These are phyloP conservation scores for Callosobruchus maculatus DNA, from an alignment of 2,888 invertebrate species.

Conservation along the genomic window DNA sequence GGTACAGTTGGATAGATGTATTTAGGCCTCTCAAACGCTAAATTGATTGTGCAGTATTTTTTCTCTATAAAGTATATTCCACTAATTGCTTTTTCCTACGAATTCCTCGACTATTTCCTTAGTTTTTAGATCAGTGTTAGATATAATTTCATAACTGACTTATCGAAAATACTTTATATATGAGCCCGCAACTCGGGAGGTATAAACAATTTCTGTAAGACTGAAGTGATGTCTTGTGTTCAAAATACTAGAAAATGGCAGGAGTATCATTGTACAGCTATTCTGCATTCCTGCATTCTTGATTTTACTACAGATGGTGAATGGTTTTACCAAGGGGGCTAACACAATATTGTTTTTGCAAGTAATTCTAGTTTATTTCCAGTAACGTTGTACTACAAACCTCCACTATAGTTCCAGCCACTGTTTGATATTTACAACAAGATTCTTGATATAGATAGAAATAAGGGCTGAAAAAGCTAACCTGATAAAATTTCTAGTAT, in stretches of 20 bases:
- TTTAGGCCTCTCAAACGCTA: slow-evolving; percentile 42
- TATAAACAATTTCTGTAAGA: not conserved
- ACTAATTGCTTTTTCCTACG: not conserved
- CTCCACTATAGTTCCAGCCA: too few relatives aligned
- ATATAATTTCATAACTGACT: not conserved
- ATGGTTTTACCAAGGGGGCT: too few relatives aligned
- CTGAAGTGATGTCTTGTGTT: not conserved
- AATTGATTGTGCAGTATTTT: not conserved
- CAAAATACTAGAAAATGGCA: not conserved
- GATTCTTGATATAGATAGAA: too few relatives aligned
- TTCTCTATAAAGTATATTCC: not conserved
- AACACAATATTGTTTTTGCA: too few relatives aligned
- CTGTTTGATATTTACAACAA: too few relatives aligned
- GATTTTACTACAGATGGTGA: too few relatives aligned
- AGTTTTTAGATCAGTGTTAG: not conserved
- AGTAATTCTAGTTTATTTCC: too few relatives aligned
- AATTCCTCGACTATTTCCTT: not conserved
- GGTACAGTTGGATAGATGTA: slow-evolving; percentile 36
- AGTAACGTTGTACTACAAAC: too few relatives aligned
- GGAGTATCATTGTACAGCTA: not conserved
- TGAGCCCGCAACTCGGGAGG: not conserved
- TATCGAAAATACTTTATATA: not conserved
- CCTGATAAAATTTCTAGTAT: too few relatives aligned
- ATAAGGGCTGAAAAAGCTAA: too few relatives aligned
- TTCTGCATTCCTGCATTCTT: too few relatives aligned